Evolutionary conservation across 2,888 invertebrate species (phyloP), one percentile per base, ranked within the genome.

Genomic region (Ceratothoa steindachneri): DNA sequence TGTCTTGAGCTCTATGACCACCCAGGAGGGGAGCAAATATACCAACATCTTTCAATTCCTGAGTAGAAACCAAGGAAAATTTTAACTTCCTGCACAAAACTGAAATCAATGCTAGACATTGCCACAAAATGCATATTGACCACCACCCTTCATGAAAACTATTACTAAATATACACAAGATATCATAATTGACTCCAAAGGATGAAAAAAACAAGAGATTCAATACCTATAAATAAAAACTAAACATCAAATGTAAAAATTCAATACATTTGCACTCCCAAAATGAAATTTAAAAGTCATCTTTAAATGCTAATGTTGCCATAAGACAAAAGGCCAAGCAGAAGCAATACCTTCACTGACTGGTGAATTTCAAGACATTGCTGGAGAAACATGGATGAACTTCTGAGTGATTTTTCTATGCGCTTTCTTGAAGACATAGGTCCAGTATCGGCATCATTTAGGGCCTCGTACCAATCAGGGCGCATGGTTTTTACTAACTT

Each of bases 381-480:
- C 75, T 90, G 88, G 81, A 93, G 88, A 83, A 92, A 89, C 27
- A 82, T 83, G 73, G 88, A 85, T 12, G 91, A 91, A 78, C 90
- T 87, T 31, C 89, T 88, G 0, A 92, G 88, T 2, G 93, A 88
- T 84, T 93, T 94, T 0, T 83, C 82, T 15, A 90, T 83, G 74
- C 93, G 87, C 84, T 94, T 95, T 67, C 86, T 86, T 0, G 89
- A 86, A 82, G 91, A 91, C 52, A 86, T 85, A 5, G 86, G 83
- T 82, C 90, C 87, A 55, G 90, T 91, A 81, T 91, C 90, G 52
- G 89, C 89, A 87, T 95, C 95, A 83, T 90, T 90, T 81, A 95
- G 85, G 15, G 90, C 89, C 83, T 92, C 89, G 85, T 91, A 93
- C 83, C 93, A 88, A 83, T 93, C 92, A 52, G 95, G 94, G 84